phyloP scores from a whole-genome alignment of 2,888 invertebrate species.

The Acronicta alni region DNA sequence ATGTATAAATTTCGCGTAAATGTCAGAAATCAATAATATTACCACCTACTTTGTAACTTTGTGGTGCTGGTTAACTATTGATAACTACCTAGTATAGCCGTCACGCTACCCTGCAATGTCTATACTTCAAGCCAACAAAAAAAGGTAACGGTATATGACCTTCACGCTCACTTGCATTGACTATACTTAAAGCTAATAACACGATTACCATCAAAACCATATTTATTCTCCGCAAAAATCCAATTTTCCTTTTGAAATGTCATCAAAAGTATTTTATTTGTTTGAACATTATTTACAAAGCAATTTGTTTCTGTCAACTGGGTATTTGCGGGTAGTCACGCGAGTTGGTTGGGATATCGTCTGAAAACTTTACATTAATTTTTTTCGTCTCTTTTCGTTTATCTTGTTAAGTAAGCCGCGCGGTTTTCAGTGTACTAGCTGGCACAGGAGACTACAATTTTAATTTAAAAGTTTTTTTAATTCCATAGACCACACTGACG shows the following conservation, averaged over 20 bases:
- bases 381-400: constrained; percentile 26
- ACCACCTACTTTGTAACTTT: too few relatives aligned
- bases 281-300: constrained; percentile 56
- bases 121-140: too few relatives aligned
- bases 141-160: not conserved
- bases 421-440: not conserved
- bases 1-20: too few relatives aligned
- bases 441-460: not conserved
- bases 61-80: too few relatives aligned
- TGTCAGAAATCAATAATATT: too few relatives aligned
- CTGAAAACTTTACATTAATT: constrained; percentile 61
- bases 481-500: too few relatives aligned
- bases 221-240: constrained; percentile 45
- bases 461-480: too few relatives aligned
- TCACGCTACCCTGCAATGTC: too few relatives aligned
- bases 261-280: constrained; percentile 50
- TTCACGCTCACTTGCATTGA: not conserved
- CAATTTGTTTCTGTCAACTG: constrained; percentile 70
- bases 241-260: constrained; percentile 49
- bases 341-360: constrained; percentile 61
- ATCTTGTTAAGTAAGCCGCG: constrained; percentile 5
- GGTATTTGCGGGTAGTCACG: constrained; percentile 61
- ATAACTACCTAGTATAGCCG: too few relatives aligned
- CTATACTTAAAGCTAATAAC: constrained; percentile 12
- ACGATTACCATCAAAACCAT: constrained; percentile 20